phyloP scores from a whole-genome alignment of 2,797 vertebrate species.

The Falco columbarius region DNA sequence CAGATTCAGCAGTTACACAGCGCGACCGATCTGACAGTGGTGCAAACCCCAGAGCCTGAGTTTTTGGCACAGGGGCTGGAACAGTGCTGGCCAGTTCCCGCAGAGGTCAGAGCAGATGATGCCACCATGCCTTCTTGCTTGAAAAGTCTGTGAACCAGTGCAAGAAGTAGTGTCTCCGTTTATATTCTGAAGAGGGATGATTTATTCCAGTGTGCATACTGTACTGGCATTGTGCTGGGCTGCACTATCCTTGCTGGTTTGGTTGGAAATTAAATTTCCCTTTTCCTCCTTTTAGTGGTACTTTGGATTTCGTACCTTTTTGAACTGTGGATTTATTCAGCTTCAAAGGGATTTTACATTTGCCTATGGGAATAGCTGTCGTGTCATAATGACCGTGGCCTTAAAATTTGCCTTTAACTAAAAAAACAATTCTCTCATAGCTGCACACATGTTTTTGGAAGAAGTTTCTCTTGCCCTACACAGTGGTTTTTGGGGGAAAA shows the following conservation, averaged over 20 bases:
- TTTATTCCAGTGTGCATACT: background rate
- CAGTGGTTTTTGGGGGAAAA: background rate
- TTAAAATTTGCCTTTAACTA: background rate
- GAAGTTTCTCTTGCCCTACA: background rate
- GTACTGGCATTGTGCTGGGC: background rate
- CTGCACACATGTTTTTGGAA: background rate
- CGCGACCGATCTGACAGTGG: accelerated
- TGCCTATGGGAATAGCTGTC: background rate
- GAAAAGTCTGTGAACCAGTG: background rate
- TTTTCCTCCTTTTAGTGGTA: background rate
- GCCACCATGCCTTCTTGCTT: background rate
- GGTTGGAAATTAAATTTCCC: background rate
- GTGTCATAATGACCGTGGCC: background rate
- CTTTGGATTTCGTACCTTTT: background rate
- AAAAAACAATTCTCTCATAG: background rate
- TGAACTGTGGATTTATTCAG: background rate
- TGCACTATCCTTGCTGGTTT: background rate
- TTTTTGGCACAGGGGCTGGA: background rate
- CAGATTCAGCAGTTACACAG: background rate
- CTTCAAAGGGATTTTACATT: background rate
- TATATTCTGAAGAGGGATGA: background rate
- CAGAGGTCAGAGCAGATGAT: background rate
- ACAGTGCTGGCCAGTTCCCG: background rate
- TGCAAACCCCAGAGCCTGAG: background rate
- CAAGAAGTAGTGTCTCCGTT: background rate